Evolutionary conservation across 2,888 invertebrate genomes (phyloP), one percentile per base, ranked within the genome.

Genomic region (Mythimna albipuncta): DNA sequence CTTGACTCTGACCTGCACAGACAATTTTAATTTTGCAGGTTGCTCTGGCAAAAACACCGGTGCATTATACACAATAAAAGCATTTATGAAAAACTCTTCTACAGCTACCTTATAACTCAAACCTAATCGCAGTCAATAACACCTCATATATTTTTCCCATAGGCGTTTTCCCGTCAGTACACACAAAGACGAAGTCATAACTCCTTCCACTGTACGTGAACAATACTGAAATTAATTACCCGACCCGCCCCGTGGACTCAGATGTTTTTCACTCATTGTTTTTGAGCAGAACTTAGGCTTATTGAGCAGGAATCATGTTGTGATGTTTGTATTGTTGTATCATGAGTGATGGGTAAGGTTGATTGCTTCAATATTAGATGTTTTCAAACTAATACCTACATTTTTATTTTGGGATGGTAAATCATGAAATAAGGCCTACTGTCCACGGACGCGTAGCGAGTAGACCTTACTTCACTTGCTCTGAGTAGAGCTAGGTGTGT

Each of bases 151-250:
- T 85, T 86, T 85, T 85, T 82, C 21, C 69, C 64, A 77, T 72
- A 82, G 86, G 86, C 84, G 86, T 72, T 69, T 57, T 62, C 78
- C 75, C 75, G 81, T 85, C 87, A 77, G n/a, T 35, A 52, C 21
- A 71, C 38, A 84, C 81, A 85, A 85, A 87, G 86, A 85, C 82
- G 71, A 70, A 65, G 75, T 81, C 64, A 82, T 83, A 85, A 87
- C 79, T 87, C 81, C 81, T 79, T 76, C 66, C 41, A 70, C 77
- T 81, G 72, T 72, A 72, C 85, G 82, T 19, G 80, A 86, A 92
- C 92, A 93, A 92, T 89, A 87, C 87, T 72, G 79, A 82, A 92
- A 93, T 93, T 93, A 93, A 92, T 92, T 90, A 92, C 89, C 83
- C 75, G 87, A 83, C 88, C 88, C 91, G 91, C 89, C 90, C 87